Evolutionary conservation across 2,888 invertebrate species (phyloP).

Genomic region (Caenorhabditis uteleia): DNA sequence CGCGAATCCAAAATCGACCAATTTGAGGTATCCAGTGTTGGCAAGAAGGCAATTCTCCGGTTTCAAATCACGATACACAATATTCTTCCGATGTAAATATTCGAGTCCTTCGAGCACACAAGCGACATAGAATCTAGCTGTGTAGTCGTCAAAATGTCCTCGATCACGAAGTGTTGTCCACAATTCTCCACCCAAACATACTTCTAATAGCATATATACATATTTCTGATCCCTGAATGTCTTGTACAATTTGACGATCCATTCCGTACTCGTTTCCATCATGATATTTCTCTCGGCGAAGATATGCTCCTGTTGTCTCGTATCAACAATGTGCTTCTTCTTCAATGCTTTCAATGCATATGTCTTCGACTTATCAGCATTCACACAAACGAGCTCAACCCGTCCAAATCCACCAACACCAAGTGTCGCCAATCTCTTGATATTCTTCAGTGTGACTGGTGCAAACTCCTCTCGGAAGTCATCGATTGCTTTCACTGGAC

Average conservation of each 20-base stretch:
- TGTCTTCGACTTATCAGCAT: slow-evolving; percentile 73
- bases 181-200: slow-evolving; percentile 90
- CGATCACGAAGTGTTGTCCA: slow-evolving; percentile 91
- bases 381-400: slow-evolving; percentile 75
- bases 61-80: slow-evolving; percentile 80
- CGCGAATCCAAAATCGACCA: slow-evolving; percentile 81
- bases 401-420: slow-evolving; percentile 92
- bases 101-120: slow-evolving; percentile 98
- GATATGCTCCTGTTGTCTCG: slow-evolving; percentile 86
- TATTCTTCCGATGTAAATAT: slow-evolving; percentile 92
- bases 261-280: slow-evolving; percentile 79
- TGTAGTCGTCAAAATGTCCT: slow-evolving; percentile 70
- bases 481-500: slow-evolving; percentile 51
- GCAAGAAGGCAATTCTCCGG: slow-evolving; percentile 94
- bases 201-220: slow-evolving; percentile 92
- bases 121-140: slow-evolving; percentile 80
- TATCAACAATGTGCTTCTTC: slow-evolving; percentile 86
- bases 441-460: slow-evolving; percentile 79
- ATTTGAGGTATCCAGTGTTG: slow-evolving; percentile 90
- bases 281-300: slow-evolving; percentile 86
- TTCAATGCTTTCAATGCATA: slow-evolving; percentile 88
- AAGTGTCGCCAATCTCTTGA: slow-evolving; percentile 83
- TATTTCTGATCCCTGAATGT: slow-evolving; percentile 90
- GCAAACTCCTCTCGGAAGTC: slow-evolving; percentile 73
- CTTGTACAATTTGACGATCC: slow-evolving; percentile 85